Evolutionary conservation across 2,113 vertebrate species (phyloP), one percentile per base, ranked within the genome.

Genomic region (Tragelaphus buxtoni): DNA sequence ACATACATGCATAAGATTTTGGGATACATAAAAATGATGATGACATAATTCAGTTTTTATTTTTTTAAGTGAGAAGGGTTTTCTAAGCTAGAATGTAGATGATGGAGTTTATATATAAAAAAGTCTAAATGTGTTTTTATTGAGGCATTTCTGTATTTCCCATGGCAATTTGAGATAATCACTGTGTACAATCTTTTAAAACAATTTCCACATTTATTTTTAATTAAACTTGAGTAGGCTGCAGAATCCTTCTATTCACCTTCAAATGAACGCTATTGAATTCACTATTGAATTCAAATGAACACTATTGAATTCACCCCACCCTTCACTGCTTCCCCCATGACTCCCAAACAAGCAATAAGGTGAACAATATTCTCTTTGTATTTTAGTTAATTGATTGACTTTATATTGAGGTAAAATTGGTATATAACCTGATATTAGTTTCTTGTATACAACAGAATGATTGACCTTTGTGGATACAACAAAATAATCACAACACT

Each of bases 121-220:
- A 95, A 91, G 87, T 96, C 97, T 98, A 96, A 97, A 97, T 98
- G 94, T 97, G 90, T 95, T 96, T 98, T 98, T 97, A 97, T 97
- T 98, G 98, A 98, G 90, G 82, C 95, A 93, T 91, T 89, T 87
- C 35, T 77, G 28, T 91, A 18, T 96, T 98, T 97, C 89, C 90
- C 89, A 69, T 85, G 97, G 90, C 60, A 97, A 97, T 96, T 5
- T 95, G 95, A 93, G 42, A 96, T 82, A 89, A 98, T 97, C 98
- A 91, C 84, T 97, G 61, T 97, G 95, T 94, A 88, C 14, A 94
- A 86, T 98, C 95, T 98, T 98, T 92, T 93, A 96, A 97, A 94
- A 95, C 91, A 97, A 92, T 58, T 98, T 95, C 94, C 53, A 91
- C 85, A 88, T 93, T 97, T 96, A 65, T 95, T 98, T 98, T 97